Conservation (phyloP, 2,888 invertebrate genomes). For the Cheilosia urbana region DNA sequence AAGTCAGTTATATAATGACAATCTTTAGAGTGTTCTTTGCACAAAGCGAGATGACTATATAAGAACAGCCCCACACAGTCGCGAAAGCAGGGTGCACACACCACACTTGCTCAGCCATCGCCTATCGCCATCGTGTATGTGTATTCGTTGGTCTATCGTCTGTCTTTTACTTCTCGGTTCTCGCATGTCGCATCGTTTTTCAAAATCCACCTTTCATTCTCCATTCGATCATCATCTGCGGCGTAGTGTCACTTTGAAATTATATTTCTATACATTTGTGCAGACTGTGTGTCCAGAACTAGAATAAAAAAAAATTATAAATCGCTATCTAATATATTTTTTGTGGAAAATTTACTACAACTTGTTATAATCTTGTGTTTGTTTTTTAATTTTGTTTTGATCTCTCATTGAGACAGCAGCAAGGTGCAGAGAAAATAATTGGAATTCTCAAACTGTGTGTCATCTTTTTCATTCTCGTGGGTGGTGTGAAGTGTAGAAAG, state of each 20-base stretch:
- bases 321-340: conserved; percentile 31
- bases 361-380: conserved; percentile 60
- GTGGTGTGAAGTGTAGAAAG: conserved; percentile 48
- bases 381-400: conserved; percentile 23
- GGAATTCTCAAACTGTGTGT: conserved; percentile 10
- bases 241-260: conserved; percentile 39
- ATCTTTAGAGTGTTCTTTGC: neutral
- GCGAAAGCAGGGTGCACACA: neutral
- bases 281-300: conserved; percentile 25
- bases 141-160: too few relatives aligned
- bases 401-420: too few relatives aligned
- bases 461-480: conserved; percentile 36
- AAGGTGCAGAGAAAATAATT: conserved; percentile 10
- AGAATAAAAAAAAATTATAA: too few relatives aligned
- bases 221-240: conserved; percentile 41
- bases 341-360: conserved; percentile 36
- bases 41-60: conserved; percentile 42
- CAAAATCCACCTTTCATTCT: conserved; percentile 69
- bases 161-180: neutral
- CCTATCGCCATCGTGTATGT: too few relatives aligned
- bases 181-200: neutral
- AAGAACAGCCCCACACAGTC: conserved; percentile 1
- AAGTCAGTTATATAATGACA: conserved; percentile 32
- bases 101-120: neutral
- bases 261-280: conserved; percentile 23